Evolutionary conservation across 2,888 invertebrate genomes (phyloP), one percentile per base, ranked within the genome.

Genomic region (Galerucella pusilla): DNA sequence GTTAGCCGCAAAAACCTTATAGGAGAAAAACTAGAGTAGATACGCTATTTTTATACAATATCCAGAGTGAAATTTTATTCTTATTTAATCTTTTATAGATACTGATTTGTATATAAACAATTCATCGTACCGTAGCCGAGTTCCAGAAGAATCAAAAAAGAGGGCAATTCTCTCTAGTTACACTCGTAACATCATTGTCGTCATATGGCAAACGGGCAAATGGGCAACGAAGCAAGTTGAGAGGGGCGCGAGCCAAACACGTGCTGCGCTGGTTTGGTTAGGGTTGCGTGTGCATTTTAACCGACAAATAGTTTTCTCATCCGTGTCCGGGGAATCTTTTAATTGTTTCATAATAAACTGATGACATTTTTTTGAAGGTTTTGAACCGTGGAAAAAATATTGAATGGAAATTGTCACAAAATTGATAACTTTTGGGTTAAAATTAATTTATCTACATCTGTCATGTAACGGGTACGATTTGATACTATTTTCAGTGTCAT

Each of bases 191-290:
- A 63, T 63, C 65, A 65, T 64, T 61, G 49, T 70, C 81, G 82
- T 81, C 83, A 83, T 82, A 83, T 82, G 83, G 82, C 80, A 82
- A 76, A 80, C 81, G 83, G 70, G 75, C 67, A 59, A n/a, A 42
- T 45, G 64, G 20, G 45, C 64, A 45, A 42, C 64, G 20, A 65
- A 65, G 42, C 64, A 65, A 65, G 20, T 46, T n/a, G n/a, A 46
- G 68, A 68, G 71, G 78, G 69, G 75, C 79, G 77, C 79, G 80
- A 78, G 81, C 77, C 76, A 70, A 78, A 80, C 82, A 81, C 83
- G 82, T 82, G 82, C 78, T 81, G 67, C 74, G 76, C 77, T 73
- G 35, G 35, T 70, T 49, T 46, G 64, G 59, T 61, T 69, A 60
- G 52, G 66, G 59, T 60, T 72, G 64, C 66, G 72, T 72, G 72